phyloP scores from a whole-genome alignment of 1,140 invertebrate genomes.

The Temnothorax nylanderi region DNA sequence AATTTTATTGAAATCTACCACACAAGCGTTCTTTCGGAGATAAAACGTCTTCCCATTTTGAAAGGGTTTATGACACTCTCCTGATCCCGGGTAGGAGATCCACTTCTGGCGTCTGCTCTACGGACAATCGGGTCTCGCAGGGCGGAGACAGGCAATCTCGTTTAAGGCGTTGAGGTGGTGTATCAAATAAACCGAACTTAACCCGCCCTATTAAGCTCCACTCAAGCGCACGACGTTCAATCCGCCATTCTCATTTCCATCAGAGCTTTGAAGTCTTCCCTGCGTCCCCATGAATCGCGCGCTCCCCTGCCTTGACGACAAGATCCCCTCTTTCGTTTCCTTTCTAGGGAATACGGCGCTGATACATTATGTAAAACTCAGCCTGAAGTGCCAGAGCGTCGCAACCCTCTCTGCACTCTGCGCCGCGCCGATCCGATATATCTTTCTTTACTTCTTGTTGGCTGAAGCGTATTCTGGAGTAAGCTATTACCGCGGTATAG shows the following conservation, averaged over 20 bases:
- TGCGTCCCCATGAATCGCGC: background rate
- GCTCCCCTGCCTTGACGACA: background rate
- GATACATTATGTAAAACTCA: slow-evolving; percentile 64
- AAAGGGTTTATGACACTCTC: slow-evolving; percentile 7
- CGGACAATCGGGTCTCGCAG: slow-evolving; percentile 30
- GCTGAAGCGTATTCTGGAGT: slow-evolving; percentile 39
- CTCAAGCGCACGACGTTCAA: slow-evolving; percentile 62
- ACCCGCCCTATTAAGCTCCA: slow-evolving; percentile 69
- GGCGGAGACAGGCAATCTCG: slow-evolving; percentile 31
- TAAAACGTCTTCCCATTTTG: background rate
- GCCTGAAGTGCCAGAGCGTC: background rate
- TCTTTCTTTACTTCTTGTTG: slow-evolving; percentile 39
- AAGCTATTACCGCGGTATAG: background rate
- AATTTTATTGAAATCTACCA: background rate
- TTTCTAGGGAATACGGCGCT: slow-evolving; percentile 11
- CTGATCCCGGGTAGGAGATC: background rate
- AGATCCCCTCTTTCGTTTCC: background rate
- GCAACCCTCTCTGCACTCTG: background rate
- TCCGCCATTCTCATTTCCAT: slow-evolving; percentile 62
- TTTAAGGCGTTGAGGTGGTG: slow-evolving; percentile 40
- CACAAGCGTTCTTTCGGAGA: background rate
- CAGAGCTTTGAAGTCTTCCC: background rate
- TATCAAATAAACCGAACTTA: slow-evolving; percentile 76
- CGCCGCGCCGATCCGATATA: background rate
- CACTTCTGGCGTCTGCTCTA: slow-evolving; percentile 11